A percentile compares a stretch with the other conserved stretches of the same genome.
Conservation (phyloP, 2,888 invertebrate genomes). For the Drosophila imparisetae region DNA sequence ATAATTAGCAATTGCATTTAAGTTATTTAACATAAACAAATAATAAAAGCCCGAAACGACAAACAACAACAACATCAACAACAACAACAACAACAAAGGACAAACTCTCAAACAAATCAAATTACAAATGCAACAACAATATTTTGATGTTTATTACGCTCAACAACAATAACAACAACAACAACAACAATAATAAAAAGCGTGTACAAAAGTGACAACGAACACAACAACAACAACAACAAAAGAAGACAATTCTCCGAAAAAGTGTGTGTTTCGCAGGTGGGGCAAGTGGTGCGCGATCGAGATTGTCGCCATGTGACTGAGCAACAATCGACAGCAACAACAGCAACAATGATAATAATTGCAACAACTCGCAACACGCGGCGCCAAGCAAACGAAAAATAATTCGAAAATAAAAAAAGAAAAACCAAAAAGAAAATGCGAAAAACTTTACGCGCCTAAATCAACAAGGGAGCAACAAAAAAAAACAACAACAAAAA, state of each 20-base stretch:
- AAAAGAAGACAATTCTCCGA: conserved; percentile 7
- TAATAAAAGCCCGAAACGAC: conserved; percentile 21
- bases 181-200: conserved; percentile 22
- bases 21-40: conserved; percentile 59
- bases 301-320: conserved; percentile 50
- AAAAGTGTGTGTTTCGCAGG: conserved; percentile 21
- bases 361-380: conserved; percentile 33
- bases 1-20: conserved; percentile 82
- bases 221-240: conserved; percentile 4
- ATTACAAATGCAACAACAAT: conserved; percentile 28
- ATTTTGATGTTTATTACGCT: conserved; percentile 2
- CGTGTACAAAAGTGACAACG: conserved; percentile 28
- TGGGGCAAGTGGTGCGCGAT: conserved; percentile 10
- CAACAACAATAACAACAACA: conserved; percentile 1
- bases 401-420: conserved; percentile 34
- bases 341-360: conserved; percentile 21
- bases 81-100: conserved; percentile 20
- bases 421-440: conserved; percentile 40
- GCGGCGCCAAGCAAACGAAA: conserved; percentile 51
- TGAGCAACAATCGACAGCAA: conserved; percentile 14
- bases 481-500: conserved; percentile 12
- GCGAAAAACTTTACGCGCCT: conserved; percentile 56
- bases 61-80: conserved; percentile 11
- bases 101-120: conserved; percentile 22
- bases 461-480: conserved; percentile 60